Conservation (phyloP, 2,797 vertebrate species). For the Morelia viridis region DNA sequence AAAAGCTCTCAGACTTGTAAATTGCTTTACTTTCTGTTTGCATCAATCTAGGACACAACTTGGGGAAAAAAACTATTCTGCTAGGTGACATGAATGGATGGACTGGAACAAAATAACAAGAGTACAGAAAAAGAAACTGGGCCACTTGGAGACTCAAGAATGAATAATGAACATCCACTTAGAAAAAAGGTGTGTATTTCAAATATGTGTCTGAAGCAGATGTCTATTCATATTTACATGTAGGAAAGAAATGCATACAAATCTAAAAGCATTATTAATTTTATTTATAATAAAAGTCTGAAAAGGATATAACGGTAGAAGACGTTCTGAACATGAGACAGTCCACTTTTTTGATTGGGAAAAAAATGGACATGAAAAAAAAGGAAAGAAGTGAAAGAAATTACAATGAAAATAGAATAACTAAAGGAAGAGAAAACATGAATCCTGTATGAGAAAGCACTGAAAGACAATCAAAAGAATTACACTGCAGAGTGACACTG, state of each 20-base stretch:
- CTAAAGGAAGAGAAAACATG: background rate
- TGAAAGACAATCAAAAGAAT: background rate
- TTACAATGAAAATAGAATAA: background rate
- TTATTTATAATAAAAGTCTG: background rate
- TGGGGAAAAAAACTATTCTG: background rate
- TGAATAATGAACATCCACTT: background rate
- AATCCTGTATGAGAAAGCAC: background rate
- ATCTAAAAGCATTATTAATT: background rate
- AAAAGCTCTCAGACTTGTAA: background rate
- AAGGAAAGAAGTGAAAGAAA: background rate
- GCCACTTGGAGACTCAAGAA: background rate
- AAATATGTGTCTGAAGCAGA: background rate
- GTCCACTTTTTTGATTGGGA: background rate
- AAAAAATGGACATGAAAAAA: background rate
- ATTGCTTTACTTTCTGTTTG: background rate
- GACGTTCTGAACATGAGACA: background rate
- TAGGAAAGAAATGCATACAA: background rate
- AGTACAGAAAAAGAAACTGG: background rate
- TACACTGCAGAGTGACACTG: background rate
- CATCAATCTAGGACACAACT: background rate
- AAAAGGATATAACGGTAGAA: background rate
- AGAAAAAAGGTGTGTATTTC: background rate
- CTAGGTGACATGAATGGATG: background rate
- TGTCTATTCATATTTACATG: background rate
- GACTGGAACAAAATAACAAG: background rate